phyloP scores from a whole-genome alignment of 1,140 invertebrate species.

The Neotoxoptera formosana region DNA sequence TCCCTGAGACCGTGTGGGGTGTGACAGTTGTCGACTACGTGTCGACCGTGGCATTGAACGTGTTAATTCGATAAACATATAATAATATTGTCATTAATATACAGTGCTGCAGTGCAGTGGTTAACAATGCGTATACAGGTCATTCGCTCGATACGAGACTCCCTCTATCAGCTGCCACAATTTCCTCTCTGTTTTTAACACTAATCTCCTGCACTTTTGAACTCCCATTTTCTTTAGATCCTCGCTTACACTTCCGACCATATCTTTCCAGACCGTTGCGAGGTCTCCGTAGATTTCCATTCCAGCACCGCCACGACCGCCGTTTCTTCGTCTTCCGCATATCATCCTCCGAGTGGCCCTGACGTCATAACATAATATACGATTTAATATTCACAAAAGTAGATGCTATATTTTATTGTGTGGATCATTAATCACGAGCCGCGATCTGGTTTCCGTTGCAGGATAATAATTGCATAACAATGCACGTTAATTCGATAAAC shows the following conservation, averaged over 20 bases:
- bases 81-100: no score
- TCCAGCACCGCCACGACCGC: background rate
- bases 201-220: background rate
- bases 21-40: no score
- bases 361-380: background rate
- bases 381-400: background rate
- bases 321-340: background rate
- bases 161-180: no score
- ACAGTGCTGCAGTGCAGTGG: no score
- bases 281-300: background rate
- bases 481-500: slow-evolving; percentile 4
- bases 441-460: background rate
- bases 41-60: no score
- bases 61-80: no score
- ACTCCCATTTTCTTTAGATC: background rate
- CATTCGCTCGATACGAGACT: no score
- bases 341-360: no score
- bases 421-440: background rate
- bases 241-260: background rate
- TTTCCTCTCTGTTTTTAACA: background rate
- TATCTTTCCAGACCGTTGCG: background rate
- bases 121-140: no score
- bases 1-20: no score
- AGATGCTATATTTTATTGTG: background rate
- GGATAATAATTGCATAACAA: slow-evolving; percentile 19